A percentile compares a stretch with the other conserved stretches of the same genome.
These are phyloP conservation scores for Mycetomoellerius zeteki DNA, from an alignment of 1,140 invertebrate species.

Conservation along the genomic window DNA sequence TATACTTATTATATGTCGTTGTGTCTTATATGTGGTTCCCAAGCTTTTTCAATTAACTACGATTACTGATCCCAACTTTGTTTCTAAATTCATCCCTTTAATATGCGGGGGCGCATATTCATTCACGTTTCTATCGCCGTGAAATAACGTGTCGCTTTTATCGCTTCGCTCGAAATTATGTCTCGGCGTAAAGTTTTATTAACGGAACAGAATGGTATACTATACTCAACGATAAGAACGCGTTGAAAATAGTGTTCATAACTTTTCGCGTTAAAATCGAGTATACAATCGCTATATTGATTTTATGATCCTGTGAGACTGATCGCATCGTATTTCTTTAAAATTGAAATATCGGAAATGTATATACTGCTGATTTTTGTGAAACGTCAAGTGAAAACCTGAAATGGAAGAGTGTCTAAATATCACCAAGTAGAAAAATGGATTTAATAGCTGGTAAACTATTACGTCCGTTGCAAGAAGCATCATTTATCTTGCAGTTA, in stretches of 20 bases:
- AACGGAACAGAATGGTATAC: constrained; percentile 26
- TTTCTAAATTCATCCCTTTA: constrained; percentile 1
- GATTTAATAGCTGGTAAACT: not conserved
- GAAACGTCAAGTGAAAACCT: not conserved
- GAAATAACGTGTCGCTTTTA: constrained; percentile 39
- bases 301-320: constrained; percentile 1
- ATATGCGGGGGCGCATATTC: not conserved
- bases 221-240: not conserved
- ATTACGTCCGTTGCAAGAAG: constrained; percentile 15
- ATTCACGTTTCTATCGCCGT: constrained; percentile 21
- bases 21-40: not conserved
- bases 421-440: not conserved
- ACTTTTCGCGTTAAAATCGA: constrained; percentile 46
- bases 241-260: constrained; percentile 34
- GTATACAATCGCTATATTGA: constrained; percentile 47
- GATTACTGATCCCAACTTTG: constrained; percentile 2
- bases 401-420: not conserved
- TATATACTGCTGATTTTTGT: not conserved
- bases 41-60: constrained; percentile 40
- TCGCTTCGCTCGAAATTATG: constrained; percentile 7
- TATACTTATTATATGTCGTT: too few relatives aligned
- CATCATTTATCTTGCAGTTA: constrained; percentile 22
- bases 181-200: constrained; percentile 54
- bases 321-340: constrained; percentile 13
- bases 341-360: constrained; percentile 17